These are phyloP conservation scores for Pterocles burchelli DNA, from an alignment of 2,113 vertebrate species.

Conservation along the genomic window DNA sequence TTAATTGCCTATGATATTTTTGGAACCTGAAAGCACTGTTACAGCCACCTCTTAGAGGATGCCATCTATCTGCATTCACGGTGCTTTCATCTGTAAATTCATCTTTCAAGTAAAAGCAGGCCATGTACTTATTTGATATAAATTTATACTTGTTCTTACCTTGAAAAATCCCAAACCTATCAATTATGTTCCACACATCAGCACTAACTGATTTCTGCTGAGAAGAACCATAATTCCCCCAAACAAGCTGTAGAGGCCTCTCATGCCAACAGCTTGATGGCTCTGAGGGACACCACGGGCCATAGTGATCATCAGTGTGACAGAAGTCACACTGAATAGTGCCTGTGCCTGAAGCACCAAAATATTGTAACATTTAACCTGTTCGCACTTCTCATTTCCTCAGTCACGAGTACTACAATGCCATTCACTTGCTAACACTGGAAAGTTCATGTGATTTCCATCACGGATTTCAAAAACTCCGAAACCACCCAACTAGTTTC, in stretches of 20 bases:
- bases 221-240: neutral
- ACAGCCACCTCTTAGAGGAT: neutral
- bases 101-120: neutral
- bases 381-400: neutral
- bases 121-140: neutral
- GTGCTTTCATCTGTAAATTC: neutral
- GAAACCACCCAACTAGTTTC: neutral
- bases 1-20: conserved; percentile 1
- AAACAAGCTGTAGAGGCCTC: neutral
- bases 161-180: neutral
- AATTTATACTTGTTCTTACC: neutral
- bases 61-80: neutral
- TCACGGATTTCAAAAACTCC: neutral
- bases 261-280: neutral
- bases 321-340: neutral
- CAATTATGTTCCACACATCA: neutral
- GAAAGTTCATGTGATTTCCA: conserved; percentile 9
- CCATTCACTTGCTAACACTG: neutral
- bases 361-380: neutral
- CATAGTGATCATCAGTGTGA: neutral
- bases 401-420: neutral
- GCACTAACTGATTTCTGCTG: neutral
- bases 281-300: neutral
- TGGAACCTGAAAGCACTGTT: neutral
- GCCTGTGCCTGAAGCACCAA: neutral